A percentile compares a stretch with the other conserved stretches of the same genome.
phyloP scores from a whole-genome alignment of 1,140 invertebrate genomes.

The Piezodorus guildinii region DNA sequence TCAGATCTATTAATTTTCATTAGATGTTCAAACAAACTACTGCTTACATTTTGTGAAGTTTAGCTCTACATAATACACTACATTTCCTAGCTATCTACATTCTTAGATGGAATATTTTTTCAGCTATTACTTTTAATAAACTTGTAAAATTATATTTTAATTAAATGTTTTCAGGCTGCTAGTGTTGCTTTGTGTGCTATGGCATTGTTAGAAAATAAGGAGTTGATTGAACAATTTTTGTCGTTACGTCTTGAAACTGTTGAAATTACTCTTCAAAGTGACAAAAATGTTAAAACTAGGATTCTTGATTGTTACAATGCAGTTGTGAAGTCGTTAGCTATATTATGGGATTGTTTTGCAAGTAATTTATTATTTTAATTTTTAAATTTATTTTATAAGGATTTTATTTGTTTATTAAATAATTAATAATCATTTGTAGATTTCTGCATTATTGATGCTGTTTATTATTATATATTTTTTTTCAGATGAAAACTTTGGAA shows the following conservation, averaged over 20 bases:
- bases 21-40: no score
- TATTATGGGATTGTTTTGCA: conserved; percentile 4
- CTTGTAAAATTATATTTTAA: neutral
- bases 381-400: no score
- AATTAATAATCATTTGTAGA: neutral
- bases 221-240: neutral
- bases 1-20: no score
- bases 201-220: conserved; percentile 2
- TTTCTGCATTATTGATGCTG: neutral
- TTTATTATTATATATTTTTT: neutral
- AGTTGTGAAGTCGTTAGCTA: conserved; percentile 7
- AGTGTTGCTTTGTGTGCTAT: neutral
- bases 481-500: conserved; percentile 8
- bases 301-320: conserved; percentile 9
- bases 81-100: no score
- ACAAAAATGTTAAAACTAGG: conserved; percentile 12
- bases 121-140: neutral
- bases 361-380: neutral
- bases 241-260: neutral
- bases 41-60: no score
- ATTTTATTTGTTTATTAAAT: neutral
- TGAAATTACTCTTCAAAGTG: neutral
- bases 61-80: no score
- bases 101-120: neutral
- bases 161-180: neutral